A percentile compares a stretch with the other conserved stretches of the same genome.
Evolutionary conservation across 2,113 vertebrate species (phyloP).

Genomic region (Orientallactaga bullata): DNA sequence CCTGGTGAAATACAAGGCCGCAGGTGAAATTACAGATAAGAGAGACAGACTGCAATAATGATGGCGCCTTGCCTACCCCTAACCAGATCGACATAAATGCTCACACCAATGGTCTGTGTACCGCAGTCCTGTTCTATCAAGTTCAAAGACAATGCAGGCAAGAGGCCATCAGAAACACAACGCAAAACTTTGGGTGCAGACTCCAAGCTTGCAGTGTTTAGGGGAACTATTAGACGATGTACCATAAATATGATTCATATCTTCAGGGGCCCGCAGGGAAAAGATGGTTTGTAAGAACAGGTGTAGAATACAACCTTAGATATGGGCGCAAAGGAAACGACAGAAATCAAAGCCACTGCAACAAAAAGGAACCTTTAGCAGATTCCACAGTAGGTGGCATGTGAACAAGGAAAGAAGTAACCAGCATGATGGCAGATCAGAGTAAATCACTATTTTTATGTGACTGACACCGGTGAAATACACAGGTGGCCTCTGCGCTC

Average conservation of each 20-base stretch:
- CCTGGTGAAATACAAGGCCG: background rate
- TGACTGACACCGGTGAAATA: background rate
- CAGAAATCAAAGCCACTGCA: background rate
- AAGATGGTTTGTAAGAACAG: conserved; percentile 3
- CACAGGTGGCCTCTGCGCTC: background rate
- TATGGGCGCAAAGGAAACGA: background rate
- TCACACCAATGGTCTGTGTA: background rate
- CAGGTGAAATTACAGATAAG: background rate
- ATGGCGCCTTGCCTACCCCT: background rate
- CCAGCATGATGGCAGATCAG: background rate
- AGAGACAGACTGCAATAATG: background rate
- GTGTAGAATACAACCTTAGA: background rate
- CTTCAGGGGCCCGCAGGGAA: background rate
- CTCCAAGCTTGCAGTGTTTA: background rate
- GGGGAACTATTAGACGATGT: background rate
- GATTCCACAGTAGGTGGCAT: background rate
- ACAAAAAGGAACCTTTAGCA: background rate
- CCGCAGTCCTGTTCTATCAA: background rate
- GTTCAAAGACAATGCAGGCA: background rate
- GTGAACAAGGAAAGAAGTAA: background rate
- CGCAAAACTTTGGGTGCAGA: background rate
- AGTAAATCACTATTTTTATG: background rate
- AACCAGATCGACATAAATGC: background rate
- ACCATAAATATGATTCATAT: background rate
- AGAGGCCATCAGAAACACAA: background rate